Base-by-base conservation (phyloP, 2,113 vertebrate species). In the Epinephelus lanceolatus region DNA sequence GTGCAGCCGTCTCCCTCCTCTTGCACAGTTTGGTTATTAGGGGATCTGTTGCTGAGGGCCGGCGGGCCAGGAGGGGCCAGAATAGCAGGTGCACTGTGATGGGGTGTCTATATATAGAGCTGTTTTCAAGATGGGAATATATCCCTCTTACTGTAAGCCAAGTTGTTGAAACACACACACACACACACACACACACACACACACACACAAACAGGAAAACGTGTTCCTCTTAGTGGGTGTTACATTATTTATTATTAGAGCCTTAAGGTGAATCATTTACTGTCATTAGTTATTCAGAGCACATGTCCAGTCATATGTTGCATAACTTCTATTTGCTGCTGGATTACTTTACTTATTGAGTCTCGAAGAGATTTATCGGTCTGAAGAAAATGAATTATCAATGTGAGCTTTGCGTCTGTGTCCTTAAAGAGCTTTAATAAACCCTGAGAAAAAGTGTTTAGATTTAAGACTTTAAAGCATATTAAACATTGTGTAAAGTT, bases 11-110 rank as follows among this genome's bases (percentile, higher is more conserved):
- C 62, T 14, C 49, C 15, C 56, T 55, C 42, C 45, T 61, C 2
- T 5, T 42, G 25, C 61, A 30, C 67, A 42, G 62, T 18, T 45
- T 67, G 60, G 86, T 91, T 93, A 92, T 91, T 86, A 86, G 80
- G 19, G 80, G 80, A 69, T 62, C 85, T 93, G 94, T 94, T 93
- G 94, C 93, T 94, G 91, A 77, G 90, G 85, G 69, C 71, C 0
- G 7, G 49, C 42, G 1, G 82, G 59, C 83, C 78, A 86, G 57
- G 14, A 76, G 51, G 80, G 76, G 83, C 81, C 55, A 86, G 74
- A 91, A 89, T 90, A 93, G 92, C 91, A 91, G 92, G 87, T 86
- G 90, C 85, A 77, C 75, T 0, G 67, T 85, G 82, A 86, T 81
- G 85, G 33, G 45, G n/a, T 0, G 40, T 80, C 88, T 94, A 93